phyloP scores from a whole-genome alignment of 1,140 invertebrate species.

The Platyscapa corneri region DNA sequence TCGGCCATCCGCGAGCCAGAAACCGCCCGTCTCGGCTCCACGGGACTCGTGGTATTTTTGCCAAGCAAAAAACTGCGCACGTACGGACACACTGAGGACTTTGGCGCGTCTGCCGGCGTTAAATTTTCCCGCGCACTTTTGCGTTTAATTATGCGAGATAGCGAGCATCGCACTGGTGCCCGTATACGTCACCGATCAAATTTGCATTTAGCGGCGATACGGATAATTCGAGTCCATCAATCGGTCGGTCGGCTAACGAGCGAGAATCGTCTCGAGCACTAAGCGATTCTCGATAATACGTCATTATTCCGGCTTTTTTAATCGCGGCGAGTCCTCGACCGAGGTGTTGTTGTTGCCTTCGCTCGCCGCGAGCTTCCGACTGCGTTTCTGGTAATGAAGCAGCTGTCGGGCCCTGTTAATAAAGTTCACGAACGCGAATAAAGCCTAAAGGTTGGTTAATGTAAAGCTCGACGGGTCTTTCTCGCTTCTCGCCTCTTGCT shows the following conservation, averaged over 20 bases:
- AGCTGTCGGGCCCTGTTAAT: too few species aligned
- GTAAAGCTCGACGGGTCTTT: too few species aligned
- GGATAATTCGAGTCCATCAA: constrained; percentile 31
- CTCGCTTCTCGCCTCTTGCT: too few species aligned
- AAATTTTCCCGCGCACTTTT: constrained; percentile 39
- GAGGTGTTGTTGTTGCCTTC: too few species aligned
- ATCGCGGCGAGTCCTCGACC: not conserved
- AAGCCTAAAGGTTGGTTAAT: too few species aligned
- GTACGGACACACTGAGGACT: not conserved
- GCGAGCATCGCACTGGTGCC: not conserved
- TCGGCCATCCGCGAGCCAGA: not conserved
- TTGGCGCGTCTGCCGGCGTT: not conserved
- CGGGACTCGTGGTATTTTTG: constrained; percentile 3
- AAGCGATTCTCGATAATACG: constrained; percentile 25
- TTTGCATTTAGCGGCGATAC: constrained; percentile 25
- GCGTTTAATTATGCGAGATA: constrained; percentile 44
- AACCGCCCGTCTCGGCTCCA: not conserved
- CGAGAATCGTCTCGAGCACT: not conserved
- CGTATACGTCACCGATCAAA: constrained; percentile 8
- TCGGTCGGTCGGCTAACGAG: not conserved
- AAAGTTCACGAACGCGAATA: too few species aligned
- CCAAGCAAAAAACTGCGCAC: not conserved
- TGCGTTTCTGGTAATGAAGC: too few species aligned
- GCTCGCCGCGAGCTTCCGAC: too few species aligned
- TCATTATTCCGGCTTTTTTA: constrained; percentile 6